phyloP scores from a whole-genome alignment of 53 echinoderm and acorn worm genomes.

The Paracentrotus lividus region DNA sequence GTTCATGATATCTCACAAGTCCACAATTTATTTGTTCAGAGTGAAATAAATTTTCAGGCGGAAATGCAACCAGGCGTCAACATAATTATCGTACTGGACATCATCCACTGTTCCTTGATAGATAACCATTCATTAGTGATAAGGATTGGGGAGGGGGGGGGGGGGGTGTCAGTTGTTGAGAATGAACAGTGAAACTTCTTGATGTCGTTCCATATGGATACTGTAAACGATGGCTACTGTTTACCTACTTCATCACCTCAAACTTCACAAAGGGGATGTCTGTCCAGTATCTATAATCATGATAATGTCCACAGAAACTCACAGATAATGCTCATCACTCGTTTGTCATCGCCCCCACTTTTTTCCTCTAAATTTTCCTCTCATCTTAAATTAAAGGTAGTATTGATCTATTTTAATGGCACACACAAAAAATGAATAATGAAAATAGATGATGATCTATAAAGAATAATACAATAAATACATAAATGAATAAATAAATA shows the following conservation, averaged over 20 bases:
- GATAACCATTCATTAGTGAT: conserved; percentile 37
- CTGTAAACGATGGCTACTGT: conserved; percentile 19
- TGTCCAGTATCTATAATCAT: not conserved
- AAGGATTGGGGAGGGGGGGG: no score
- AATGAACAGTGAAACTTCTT: not conserved
- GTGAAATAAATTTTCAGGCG: not conserved
- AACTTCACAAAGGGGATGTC: conserved; percentile 20
- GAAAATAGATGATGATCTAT: no score
- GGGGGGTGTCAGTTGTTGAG: not conserved
- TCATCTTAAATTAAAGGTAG: not conserved
- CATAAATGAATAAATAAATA: no score
- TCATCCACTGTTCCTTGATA: not conserved
- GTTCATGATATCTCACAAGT: not conserved
- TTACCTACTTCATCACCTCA: conserved; percentile 3
- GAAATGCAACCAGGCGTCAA: no score
- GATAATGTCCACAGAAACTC: not conserved
- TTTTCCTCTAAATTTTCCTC: not conserved
- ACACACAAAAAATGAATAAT: no score
- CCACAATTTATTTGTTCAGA: not conserved
- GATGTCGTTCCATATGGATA: not conserved
- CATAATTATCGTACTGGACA: no score
- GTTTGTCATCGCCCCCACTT: conserved; percentile 21
- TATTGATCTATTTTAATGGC: not conserved
- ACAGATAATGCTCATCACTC: not conserved
- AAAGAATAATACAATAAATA: no score